These are phyloP conservation scores for Pilophorus perplexus DNA, from an alignment of 2,888 invertebrate species.

Conservation along the genomic window DNA sequence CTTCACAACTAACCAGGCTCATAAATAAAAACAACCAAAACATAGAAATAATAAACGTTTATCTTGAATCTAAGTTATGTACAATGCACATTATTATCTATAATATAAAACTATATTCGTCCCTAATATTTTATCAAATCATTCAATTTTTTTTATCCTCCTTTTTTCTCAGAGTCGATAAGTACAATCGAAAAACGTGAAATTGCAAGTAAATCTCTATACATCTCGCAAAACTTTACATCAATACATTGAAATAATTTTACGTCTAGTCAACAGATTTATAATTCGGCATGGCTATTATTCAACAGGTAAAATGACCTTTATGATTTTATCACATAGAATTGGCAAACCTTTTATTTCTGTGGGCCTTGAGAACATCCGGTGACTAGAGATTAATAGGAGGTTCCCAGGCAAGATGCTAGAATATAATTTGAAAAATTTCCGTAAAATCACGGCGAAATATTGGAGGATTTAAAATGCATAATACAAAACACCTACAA, in stretches of 20 bases:
- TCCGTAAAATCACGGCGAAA: not conserved
- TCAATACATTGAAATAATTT: no score
- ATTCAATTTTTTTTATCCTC: conserved; percentile 1
- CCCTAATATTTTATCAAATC: conserved; percentile 27
- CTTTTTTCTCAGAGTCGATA: not conserved
- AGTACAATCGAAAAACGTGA: not conserved
- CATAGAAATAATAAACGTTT: conserved; percentile 44
- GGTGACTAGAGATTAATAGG: conserved; percentile 34
- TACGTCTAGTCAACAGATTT: no score
- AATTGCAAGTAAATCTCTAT: not conserved
- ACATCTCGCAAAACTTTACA: conserved; percentile 1
- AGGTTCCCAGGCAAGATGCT: conserved; percentile 8
- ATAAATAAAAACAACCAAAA: no score
- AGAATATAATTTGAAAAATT: not conserved
- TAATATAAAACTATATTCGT: conserved; percentile 45
- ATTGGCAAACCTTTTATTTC: conserved; percentile 5
- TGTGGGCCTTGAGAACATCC: conserved; percentile 21
- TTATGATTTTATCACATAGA: conserved; percentile 17
- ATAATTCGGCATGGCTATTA: conserved; percentile 19
- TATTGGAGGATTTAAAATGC: not conserved
- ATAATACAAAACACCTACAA: conserved; percentile 23
- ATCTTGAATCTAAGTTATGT: conserved; percentile 40
- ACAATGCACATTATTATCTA: conserved; percentile 39
- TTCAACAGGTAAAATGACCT: not conserved
- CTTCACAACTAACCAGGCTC: no score